Base-by-base conservation (phyloP, 2,113 vertebrate genomes). In the Planiliza haematocheilus region DNA sequence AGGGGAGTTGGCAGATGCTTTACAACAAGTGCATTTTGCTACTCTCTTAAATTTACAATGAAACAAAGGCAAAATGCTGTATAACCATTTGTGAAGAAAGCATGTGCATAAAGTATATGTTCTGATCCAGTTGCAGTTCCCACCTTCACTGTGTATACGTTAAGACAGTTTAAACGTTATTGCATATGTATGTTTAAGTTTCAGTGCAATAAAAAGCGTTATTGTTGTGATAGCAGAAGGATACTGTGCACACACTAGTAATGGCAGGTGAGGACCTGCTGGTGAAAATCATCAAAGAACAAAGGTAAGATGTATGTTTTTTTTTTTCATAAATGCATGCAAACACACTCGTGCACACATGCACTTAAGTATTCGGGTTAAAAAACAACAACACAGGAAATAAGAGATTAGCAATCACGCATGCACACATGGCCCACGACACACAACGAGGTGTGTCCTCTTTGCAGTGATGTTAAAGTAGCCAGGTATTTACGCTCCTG, bases 401-500 rank as follows among this genome's bases (percentile, higher is more conserved):
- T 70, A 41, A 52, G 12, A 49, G 20, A 68, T 66, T 63, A 57
- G 62, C 12, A 53, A 48, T n/a, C 4, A 16, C 10, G 46, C 43
- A 24, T 14, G 17, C 42, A 60, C 38, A 18, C 24, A 36, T 24
- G 13, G 59, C 45, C 50, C 61, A 66, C 9, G 34, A 72, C 30
- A 46, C 41, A 51, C 60, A 55, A 10, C 36, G 77, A 85, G 84
- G 81, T 78, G 90, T 82, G 75, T 83, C 81, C 52, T 37, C 62
- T 79, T 70, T 79, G 56, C 84, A 84, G 66, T 80, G 74, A 89
- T 87, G 88, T 86, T 91, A 86, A 86, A 89, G 81, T 80, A 87
- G 81, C 69, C 77, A 90, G 88, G 89, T 92, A 91, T 93, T 92
- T 92, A 91, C 64, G 57, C 82, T 88, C 69, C 70, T 77, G 78